A percentile compares a stretch with the other conserved stretches of the same genome.
Conservation (phyloP, 2,113 vertebrate species). For the Pseudorectes ferrugineus region DNA sequence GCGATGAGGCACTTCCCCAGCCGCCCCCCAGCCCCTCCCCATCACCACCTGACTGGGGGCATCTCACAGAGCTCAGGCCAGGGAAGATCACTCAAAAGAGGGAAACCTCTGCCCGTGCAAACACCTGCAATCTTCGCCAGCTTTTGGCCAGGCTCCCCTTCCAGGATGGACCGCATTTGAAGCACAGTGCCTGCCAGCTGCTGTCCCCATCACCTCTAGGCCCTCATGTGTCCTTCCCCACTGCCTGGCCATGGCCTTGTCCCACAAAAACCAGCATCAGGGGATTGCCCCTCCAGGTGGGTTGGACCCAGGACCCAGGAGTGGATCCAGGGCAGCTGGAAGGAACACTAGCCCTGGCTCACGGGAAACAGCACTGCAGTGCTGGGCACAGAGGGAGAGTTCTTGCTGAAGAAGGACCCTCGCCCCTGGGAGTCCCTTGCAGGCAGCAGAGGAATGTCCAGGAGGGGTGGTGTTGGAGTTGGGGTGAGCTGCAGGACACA, state of each 20-base stretch:
- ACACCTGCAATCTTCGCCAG: accelerated
- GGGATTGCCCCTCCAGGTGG: neutral
- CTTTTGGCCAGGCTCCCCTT: neutral
- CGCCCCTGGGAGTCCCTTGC: neutral
- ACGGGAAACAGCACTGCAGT: neutral
- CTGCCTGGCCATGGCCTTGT: neutral
- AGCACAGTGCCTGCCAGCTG: neutral
- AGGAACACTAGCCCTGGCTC: neutral
- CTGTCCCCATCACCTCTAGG: neutral
- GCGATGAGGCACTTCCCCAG: neutral
- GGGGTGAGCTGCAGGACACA: neutral
- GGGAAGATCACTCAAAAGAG: neutral
- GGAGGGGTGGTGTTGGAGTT: neutral
- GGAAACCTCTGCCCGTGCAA: neutral
- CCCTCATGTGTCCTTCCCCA: neutral
- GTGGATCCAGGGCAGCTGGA: neutral
- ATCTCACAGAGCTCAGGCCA: neutral
- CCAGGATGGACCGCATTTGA: neutral
- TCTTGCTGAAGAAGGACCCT: neutral
- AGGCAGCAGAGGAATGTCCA: neutral
- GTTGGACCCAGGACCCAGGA: neutral
- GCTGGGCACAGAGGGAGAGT: neutral
- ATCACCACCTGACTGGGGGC: neutral
- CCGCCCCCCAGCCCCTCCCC: neutral
- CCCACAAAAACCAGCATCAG: neutral